Evolutionary conservation across 2,113 vertebrate genomes (phyloP), one percentile per base, ranked within the genome.

Genomic region (Podarcis cretensis): DNA sequence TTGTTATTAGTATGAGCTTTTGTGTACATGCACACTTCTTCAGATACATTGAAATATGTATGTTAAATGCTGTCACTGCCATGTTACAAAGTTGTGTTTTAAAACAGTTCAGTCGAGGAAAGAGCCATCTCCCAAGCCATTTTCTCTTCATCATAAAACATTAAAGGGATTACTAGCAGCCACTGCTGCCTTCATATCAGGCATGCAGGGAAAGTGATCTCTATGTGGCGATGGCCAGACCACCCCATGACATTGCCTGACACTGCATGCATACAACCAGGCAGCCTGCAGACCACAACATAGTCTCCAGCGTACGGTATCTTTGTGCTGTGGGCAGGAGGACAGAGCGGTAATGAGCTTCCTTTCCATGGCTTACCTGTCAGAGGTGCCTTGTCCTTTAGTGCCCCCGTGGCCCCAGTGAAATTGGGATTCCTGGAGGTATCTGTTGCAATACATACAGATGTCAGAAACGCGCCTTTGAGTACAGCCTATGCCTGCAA

Each of bases 1-100:
- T 43, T 43, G 43, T 43, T 43, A 43, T 43, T 43, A 8, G 43
- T 7, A 43, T 43, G 43, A 43, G 43, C 6, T 43, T 43, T 43
- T 8, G 1, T 43, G 43, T 8, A 8, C 43, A 43, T 43, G 43
- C 43, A 43, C 43, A 43, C 43, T 7, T 43, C 43, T 43, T 43
- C 43, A 43, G 43, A 43, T 43, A 81, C 88, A 84, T 54, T 86
- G 68, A 87, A 82, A 90, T 91, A 84, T 78, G 8, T 73, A 8
- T 27, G 37, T 90, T 71, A 94, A 87, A 88, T 91, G 21, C 79
- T 73, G 59, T 2, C 48, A 74, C 0, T 16, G 32, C 1, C 40
- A 4, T 20, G 37, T 89, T 9, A 76, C 37, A 90, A 87, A 83
- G 82, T 27, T 78, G 1, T 84, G 1, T 6, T 83, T 20, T 57